These are phyloP conservation scores for Carpatolechia fugitivella DNA, from an alignment of 2,888 invertebrate species.

Conservation along the genomic window DNA sequence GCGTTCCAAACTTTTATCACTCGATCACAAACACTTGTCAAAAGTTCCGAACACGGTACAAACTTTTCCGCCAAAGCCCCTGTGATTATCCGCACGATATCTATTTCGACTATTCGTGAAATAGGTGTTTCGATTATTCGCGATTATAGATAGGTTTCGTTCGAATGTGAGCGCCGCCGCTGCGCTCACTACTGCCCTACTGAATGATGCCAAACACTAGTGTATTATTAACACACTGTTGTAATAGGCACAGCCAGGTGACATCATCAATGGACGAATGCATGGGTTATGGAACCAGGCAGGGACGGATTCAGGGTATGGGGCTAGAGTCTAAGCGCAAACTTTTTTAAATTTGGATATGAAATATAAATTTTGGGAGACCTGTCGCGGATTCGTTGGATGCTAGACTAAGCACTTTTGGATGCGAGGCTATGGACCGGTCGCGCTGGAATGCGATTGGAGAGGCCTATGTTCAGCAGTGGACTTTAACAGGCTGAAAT, in stretches of 20 bases:
- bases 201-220: slow-evolving; percentile 59
- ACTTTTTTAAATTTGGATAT: too few species aligned
- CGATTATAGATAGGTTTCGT: background rate
- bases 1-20: slow-evolving; percentile 2
- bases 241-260: slow-evolving; percentile 51
- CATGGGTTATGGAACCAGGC: slow-evolving; percentile 24
- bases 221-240: slow-evolving; percentile 63
- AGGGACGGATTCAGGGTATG: slow-evolving; percentile 1
- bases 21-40: background rate
- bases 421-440: too few species aligned
- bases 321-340: too few species aligned
- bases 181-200: slow-evolving; percentile 49
- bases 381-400: too few species aligned
- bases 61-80: background rate
- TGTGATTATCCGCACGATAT: background rate
- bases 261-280: slow-evolving; percentile 51
- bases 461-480: too few species aligned
- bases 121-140: background rate
- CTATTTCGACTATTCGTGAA: background rate
- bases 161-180: background rate
- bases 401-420: too few species aligned
- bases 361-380: too few species aligned
- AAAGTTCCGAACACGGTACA: background rate
- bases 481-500: too few species aligned
- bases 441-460: too few species aligned